Evolutionary conservation across 2,797 vertebrate species (phyloP), one percentile per base, ranked within the genome.

Genomic region (Hyperoplus immaculatus): DNA sequence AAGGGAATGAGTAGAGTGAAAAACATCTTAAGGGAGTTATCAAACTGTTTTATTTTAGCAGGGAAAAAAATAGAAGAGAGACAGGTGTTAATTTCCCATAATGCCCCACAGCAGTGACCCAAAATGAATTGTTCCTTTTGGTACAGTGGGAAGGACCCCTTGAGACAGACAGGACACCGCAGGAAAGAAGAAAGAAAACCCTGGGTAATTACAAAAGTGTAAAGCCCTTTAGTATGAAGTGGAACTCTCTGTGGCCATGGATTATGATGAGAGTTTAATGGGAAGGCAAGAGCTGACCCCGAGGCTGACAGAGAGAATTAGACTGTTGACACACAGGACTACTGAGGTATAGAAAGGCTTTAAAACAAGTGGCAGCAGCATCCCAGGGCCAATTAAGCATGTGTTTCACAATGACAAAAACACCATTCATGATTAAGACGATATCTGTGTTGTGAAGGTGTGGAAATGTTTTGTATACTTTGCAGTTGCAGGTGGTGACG

Each of bases 41-140:
- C 86, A 90, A 88, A 72, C 72, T 63, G 78, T 92, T 94, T 90
- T 92, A 89, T 93, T 93, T 92, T 89, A 92, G 92, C 57, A 88
- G 69, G 82, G 29, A 3, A 29, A 90, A 92, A 89, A 92, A 94
- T 93, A 90, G 91, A 93, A 88, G 81, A 85, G 90, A 91, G 92
- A 92, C 83, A 0, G 74, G 90, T 94, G 29, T 95, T 94, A 92
- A 95, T 95, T 94, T 94, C 87, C 77, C 91, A 29, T 29, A 84
- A 87, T 89, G 90, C 90, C 95, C 93, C 83, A 85, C 84, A 94
- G 94, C 91, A 77, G 78, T 92, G 91, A 94, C 92, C 93, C 88
- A 91, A 93, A 95, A 95, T 95, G 87, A 95, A 94, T 94, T 93
- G 92, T 94, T 94, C 88, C 70, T 94, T 92, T 93, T 87, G 87